Evolutionary conservation across 64 coral and sea anemone species (phyloP).

Genomic region (Stylophora pistillata): DNA sequence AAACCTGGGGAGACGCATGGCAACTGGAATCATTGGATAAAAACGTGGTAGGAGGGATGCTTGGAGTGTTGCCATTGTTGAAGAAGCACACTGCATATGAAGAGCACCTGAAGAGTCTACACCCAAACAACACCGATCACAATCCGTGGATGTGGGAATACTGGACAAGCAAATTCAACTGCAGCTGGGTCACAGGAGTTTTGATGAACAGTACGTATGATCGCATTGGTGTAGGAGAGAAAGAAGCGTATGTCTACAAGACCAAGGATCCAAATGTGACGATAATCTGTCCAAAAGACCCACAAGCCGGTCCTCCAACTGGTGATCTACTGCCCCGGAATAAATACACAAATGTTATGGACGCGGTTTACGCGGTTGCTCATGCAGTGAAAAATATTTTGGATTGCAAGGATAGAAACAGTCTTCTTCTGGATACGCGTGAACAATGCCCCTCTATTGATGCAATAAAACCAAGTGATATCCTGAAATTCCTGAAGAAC

Average conservation of each 20-base stretch:
- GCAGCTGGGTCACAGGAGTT: neutral
- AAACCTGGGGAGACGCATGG: slow-evolving; percentile 89
- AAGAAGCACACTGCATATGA: slow-evolving; percentile 53
- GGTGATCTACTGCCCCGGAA: slow-evolving; percentile 66
- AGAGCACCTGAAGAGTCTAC: slow-evolving; percentile 36
- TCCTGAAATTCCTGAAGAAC: slow-evolving; percentile 72
- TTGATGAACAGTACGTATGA: neutral
- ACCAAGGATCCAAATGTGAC: slow-evolving; percentile 51
- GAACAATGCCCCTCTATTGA: slow-evolving; percentile 51
- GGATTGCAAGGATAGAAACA: slow-evolving; percentile 57
- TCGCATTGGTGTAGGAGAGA: neutral
- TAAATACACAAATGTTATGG: slow-evolving; percentile 97
- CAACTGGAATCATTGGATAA: slow-evolving; percentile 54
- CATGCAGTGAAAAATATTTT: slow-evolving; percentile 67
- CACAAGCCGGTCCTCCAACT: slow-evolving; percentile 29
- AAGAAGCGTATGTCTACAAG: neutral
- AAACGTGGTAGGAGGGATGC: slow-evolving; percentile 74
- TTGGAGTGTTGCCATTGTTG: slow-evolving; percentile 73
- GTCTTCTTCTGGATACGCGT: slow-evolving; percentile 13
- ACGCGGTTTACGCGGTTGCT: slow-evolving; percentile 75
- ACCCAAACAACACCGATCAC: slow-evolving; percentile 53
- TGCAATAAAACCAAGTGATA: slow-evolving; percentile 47
- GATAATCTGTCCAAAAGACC: slow-evolving; percentile 70
- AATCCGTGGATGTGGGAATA: slow-evolving; percentile 88
- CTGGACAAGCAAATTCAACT: slow-evolving; percentile 66